Evolutionary conservation across 1,140 invertebrate genomes (phyloP).

Genomic region (Trissolcus basalis): DNA sequence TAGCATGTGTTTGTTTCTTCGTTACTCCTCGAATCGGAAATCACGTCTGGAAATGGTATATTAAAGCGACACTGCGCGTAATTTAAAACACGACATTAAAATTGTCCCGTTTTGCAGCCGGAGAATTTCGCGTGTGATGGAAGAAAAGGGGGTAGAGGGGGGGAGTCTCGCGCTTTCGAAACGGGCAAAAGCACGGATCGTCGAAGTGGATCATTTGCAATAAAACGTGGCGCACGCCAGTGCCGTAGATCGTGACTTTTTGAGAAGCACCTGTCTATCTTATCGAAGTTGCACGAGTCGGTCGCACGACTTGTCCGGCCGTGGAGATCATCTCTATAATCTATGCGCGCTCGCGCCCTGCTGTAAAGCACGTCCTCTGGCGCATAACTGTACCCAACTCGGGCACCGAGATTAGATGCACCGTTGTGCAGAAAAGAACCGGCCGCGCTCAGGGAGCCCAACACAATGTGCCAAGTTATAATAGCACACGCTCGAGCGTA

Average conservation of each 20-base stretch:
- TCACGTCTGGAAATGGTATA: background rate
- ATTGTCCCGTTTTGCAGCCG: slow-evolving; percentile 16
- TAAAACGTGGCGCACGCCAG: slow-evolving; percentile 49
- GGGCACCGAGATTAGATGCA: slow-evolving; percentile 64
- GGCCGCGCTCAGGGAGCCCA: slow-evolving; percentile 4
- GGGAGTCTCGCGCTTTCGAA: slow-evolving; percentile 16
- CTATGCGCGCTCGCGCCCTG: slow-evolving; percentile 51
- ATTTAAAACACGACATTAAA: slow-evolving; percentile 40
- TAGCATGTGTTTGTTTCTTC: slow-evolving; percentile 5
- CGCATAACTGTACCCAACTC: slow-evolving; percentile 64
- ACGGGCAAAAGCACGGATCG: slow-evolving; percentile 18
- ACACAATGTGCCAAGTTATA: too few relatives aligned
- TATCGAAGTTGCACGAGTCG: slow-evolving; percentile 61
- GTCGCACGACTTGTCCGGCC: slow-evolving; percentile 62
- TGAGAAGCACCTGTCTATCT: slow-evolving; percentile 64
- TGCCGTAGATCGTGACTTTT: slow-evolving; percentile 61
- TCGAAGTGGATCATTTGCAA: slow-evolving; percentile 52
- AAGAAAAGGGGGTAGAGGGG: too few relatives aligned
- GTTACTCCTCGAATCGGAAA: slow-evolving; percentile 7
- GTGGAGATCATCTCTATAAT: slow-evolving; percentile 65
- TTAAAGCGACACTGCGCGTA: slow-evolving; percentile 3
- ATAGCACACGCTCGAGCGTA: background rate
- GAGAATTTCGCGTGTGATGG: slow-evolving; percentile 1
- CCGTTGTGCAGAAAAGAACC: slow-evolving; percentile 58
- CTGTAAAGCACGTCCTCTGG: slow-evolving; percentile 62